These are phyloP conservation scores for Agrotis ipsilon DNA, from an alignment of 2,888 invertebrate species.

Conservation along the genomic window DNA sequence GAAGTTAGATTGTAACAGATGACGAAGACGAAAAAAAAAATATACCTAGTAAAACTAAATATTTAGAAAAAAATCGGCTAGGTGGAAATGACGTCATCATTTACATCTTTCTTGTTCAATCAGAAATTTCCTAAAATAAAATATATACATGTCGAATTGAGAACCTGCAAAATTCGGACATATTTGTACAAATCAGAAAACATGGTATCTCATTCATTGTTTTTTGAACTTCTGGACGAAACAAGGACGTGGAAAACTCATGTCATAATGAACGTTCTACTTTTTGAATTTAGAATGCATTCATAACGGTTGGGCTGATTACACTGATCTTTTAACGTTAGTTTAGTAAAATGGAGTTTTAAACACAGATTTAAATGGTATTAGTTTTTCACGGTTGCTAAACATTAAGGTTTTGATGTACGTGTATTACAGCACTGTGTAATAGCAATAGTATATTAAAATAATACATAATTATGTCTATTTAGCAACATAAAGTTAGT, in stretches of 20 bases:
- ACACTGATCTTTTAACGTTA: constrained; percentile 25
- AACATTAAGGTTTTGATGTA: constrained; percentile 18
- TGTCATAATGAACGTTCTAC: not conserved
- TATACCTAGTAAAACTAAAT: too few species aligned
- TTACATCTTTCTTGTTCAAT: not conserved
- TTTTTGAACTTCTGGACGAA: not conserved
- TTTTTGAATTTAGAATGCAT: not conserved
- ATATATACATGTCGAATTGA: too few species aligned
- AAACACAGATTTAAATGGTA: not conserved
- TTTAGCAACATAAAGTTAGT: constrained; percentile 32
- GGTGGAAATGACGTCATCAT: not conserved
- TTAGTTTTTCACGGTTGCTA: constrained; percentile 23
- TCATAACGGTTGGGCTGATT: constrained; percentile 22
- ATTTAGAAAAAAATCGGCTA: not conserved
- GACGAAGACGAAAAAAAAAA: not conserved
- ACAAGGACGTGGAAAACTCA: not conserved
- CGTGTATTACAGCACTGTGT: constrained; percentile 13
- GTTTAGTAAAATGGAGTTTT: constrained; percentile 30
- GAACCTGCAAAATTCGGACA: too few species aligned
- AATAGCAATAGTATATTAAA: constrained; percentile 4
- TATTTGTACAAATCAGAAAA: not conserved
- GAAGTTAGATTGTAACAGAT: not conserved
- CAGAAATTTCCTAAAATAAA: not conserved
- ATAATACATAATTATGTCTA: not conserved
- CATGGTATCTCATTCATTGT: not conserved